Base-by-base conservation (phyloP, 2,113 vertebrate genomes). In the Motacilla alba region DNA sequence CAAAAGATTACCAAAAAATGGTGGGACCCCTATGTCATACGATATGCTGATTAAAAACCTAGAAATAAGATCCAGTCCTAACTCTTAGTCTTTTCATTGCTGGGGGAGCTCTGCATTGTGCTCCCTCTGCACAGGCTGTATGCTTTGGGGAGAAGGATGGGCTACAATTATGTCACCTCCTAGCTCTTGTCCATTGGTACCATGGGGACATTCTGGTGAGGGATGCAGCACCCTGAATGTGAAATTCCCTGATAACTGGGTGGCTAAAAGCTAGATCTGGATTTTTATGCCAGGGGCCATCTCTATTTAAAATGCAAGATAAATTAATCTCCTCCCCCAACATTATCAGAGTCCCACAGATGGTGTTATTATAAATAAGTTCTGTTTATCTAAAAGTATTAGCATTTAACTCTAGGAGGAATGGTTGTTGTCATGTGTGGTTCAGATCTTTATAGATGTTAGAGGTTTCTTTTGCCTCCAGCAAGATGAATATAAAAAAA, bases 251-350 rank as follows among this genome's bases (percentile, higher is more conserved):
- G 93, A 96, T 96, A 94, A 90, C 31, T 50, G 73, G 28, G 76
- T 95, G 77, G 58, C 88, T 96, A 90, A 94, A 90, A 90, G 68
- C 69, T 88, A 93, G 92, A 96, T 95, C 86, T 87, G 69, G 69
- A 82, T 92, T 94, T 96, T 93, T 79, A 91, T 90, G 92, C 95
- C 90, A 93, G 62, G 3, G 86, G 94, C 94, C 93, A 96, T 90
- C 75, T 91, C 92, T 97, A 86, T 77, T 97, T 95, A 97, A 97
- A 97, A 96, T 97, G 95, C 91, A 94, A 96, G 96, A 95, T 94
- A 97, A 94, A 97, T 95, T 96, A 95, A 95, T 96, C 90, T 93
- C 66, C 88, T 87, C 88, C 88, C 88, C 80, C 73, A 96, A 90
- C 88, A 97, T 93, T 97, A 96, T 96, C 95, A 96, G 95, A 96